Percentiles rank a stretch among this genome's conserved stretches.
phyloP scores from a whole-genome alignment of 1,140 invertebrate species.

The Lasioglossum albipes region DNA sequence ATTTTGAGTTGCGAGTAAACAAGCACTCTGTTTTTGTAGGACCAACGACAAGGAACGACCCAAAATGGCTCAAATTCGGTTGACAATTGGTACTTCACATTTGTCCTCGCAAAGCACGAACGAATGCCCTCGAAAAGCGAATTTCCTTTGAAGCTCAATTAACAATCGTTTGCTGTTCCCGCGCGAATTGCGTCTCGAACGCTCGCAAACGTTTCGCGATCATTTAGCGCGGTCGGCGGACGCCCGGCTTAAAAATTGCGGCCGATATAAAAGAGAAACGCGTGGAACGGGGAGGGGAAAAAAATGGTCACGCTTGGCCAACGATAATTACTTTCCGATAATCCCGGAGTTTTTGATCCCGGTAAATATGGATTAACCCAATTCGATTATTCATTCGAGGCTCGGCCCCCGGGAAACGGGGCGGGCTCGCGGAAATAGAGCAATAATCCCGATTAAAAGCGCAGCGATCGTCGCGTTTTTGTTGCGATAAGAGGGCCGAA shows the following conservation, averaged over 20 bases:
- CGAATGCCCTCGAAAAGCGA: too few relatives aligned
- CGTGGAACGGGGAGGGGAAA: neutral
- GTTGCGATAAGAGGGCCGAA: conserved; percentile 50
- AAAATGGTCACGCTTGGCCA: neutral
- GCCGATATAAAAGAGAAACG: conserved; percentile 2
- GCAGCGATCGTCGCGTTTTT: conserved; percentile 45
- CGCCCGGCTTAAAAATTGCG: neutral
- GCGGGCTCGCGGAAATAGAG: conserved; percentile 41
- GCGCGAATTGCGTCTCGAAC: too few relatives aligned
- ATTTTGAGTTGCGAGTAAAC: too few relatives aligned
- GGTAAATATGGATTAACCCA: conserved; percentile 55
- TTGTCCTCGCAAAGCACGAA: too few relatives aligned
- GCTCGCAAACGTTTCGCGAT: too few relatives aligned
- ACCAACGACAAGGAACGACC: too few relatives aligned
- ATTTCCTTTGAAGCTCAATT: too few relatives aligned
- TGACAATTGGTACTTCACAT: too few relatives aligned
- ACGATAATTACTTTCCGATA: conserved; percentile 54
- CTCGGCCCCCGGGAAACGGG: too few relatives aligned
- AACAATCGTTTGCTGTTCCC: too few relatives aligned
- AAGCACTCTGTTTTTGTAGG: too few relatives aligned
- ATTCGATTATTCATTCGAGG: conserved; percentile 48
- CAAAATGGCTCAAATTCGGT: too few relatives aligned
- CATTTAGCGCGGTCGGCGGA: neutral
- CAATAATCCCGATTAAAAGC: conserved; percentile 55
- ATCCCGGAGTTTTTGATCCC: conserved; percentile 52